Evolutionary conservation across 2,888 invertebrate genomes (phyloP).

Genomic region (Ypsolopha sequella): DNA sequence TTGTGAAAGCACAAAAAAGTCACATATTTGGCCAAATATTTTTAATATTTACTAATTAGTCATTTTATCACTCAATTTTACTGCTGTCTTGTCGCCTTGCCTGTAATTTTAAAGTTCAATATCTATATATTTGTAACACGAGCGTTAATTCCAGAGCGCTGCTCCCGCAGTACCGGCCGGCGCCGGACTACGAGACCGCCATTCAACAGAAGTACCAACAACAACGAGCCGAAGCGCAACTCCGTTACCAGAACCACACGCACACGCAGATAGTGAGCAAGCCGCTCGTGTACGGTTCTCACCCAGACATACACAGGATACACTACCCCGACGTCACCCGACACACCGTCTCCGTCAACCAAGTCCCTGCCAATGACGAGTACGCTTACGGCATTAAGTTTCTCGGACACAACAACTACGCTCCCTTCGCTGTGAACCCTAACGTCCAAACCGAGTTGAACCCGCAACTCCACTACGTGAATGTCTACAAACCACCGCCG

Average conservation of each 20-base stretch:
- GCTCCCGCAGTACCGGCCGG: conserved; percentile 88
- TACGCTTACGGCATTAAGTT: conserved; percentile 44
- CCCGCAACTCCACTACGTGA: conserved; percentile 70
- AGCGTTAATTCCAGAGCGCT: conserved; percentile 76
- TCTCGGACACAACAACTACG: conserved; percentile 36
- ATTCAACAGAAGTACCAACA: conserved; percentile 86
- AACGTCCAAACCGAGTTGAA: conserved; percentile 52
- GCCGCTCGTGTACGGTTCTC: conserved; percentile 74
- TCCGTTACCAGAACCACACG: conserved; percentile 46
- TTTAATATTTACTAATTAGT: too few relatives aligned
- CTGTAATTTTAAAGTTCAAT: too few relatives aligned
- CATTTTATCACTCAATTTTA: too few relatives aligned
- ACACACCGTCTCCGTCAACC: conserved; percentile 50
- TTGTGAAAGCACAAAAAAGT: too few relatives aligned
- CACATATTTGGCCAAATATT: too few relatives aligned
- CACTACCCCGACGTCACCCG: conserved; percentile 76
- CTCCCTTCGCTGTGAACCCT: conserved; percentile 48
- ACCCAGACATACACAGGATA: conserved; percentile 80
- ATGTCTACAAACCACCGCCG: conserved; percentile 86
- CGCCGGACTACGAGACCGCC: conserved; percentile 96
- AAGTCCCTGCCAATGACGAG: conserved; percentile 35
- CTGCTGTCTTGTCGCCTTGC: too few relatives aligned
- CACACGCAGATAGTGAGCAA: conserved; percentile 32
- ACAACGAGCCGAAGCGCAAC: conserved; percentile 43
- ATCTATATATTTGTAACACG: too few relatives aligned